Percentiles rank a stretch among this genome's conserved stretches.
Evolutionary conservation across 2,888 invertebrate genomes (phyloP).

Genomic region (Frankliniella intonsa): DNA sequence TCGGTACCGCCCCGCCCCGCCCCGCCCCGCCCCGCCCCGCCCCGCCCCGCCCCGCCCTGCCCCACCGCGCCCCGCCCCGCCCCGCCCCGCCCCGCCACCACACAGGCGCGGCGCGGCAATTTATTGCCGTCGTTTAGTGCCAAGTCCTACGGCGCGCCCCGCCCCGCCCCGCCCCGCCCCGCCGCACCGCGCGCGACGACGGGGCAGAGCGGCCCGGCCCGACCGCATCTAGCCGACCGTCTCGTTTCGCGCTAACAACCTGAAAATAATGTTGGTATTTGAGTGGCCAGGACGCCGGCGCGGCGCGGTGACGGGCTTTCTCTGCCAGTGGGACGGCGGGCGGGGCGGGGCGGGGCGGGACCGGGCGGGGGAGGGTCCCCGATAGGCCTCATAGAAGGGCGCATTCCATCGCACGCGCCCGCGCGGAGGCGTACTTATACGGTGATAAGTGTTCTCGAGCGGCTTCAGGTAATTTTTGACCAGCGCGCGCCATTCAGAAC

Average conservation of each 20-base stretch:
- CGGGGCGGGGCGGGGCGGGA: background rate
- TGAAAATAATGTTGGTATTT: conserved; percentile 6
- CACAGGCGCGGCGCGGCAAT: too few species aligned
- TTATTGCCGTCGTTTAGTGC: too few species aligned
- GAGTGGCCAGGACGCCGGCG: background rate
- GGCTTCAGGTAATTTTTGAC: background rate
- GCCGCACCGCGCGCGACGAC: background rate
- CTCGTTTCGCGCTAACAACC: conserved; percentile 10
- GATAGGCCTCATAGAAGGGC: background rate
- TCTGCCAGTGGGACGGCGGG: too few species aligned
- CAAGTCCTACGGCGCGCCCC: background rate
- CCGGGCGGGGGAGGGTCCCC: background rate
- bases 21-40: too few species aligned
- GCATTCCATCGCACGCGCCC: background rate
- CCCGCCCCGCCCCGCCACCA: background rate
- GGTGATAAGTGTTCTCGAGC: background rate
- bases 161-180: background rate
- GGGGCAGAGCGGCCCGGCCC: too few species aligned
- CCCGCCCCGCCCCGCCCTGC: too few species aligned
- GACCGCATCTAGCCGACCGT: background rate
- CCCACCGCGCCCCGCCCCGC: background rate
- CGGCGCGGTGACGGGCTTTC: background rate
- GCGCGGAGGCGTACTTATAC: background rate
- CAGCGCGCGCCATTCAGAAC: background rate
- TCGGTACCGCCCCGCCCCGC: too few species aligned